phyloP scores from a whole-genome alignment of 2,797 vertebrate species.

The Dryobates pubescens region DNA sequence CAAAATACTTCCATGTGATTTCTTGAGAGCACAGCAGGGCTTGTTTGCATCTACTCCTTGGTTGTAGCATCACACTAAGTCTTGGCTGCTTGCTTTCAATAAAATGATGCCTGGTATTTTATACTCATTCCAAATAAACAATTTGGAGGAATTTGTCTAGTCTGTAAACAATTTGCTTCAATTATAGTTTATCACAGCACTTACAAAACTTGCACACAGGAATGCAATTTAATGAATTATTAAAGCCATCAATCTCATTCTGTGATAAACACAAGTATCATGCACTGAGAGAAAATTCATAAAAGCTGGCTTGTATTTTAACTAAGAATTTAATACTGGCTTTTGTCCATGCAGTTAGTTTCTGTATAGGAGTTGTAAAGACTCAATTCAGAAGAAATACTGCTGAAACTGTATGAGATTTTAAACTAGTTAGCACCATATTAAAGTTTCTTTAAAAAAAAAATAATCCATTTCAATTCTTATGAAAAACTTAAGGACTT shows the following conservation, averaged over 20 bases:
- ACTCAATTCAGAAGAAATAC: background rate
- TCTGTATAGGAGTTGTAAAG: background rate
- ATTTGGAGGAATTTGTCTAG: background rate
- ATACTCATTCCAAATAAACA: background rate
- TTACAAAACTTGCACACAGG: background rate
- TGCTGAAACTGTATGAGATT: background rate
- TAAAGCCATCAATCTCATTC: background rate
- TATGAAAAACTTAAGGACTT: background rate
- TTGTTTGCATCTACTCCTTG: background rate
- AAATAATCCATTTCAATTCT: background rate
- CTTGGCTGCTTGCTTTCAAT: constrained; percentile 16
- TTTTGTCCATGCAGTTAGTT: background rate
- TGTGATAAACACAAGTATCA: background rate
- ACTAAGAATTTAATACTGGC: background rate
- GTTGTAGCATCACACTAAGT: background rate
- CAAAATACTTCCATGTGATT: background rate
- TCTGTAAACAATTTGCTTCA: constrained; percentile 7
- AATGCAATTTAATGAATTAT: background rate
- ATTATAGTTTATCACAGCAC: background rate
- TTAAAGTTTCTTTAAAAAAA: background rate
- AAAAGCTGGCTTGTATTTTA: background rate
- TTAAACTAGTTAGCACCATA: background rate
- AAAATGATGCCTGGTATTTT: background rate
- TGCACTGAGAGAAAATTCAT: background rate
- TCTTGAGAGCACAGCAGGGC: background rate